Evolutionary conservation across 2,113 vertebrate species (phyloP), one percentile per base, ranked within the genome.

Genomic region (Podilymbus podiceps): DNA sequence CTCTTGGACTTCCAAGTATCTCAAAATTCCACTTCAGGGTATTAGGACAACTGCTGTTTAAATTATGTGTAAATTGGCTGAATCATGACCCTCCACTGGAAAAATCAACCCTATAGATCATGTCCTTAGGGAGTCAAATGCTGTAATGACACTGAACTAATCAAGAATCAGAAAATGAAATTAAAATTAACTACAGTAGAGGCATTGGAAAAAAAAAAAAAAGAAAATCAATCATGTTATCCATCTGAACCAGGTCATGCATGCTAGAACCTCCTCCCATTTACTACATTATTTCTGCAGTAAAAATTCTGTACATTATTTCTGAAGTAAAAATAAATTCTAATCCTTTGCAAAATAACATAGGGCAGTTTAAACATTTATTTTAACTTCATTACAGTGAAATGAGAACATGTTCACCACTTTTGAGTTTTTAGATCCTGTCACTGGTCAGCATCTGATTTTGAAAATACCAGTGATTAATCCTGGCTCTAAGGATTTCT

Each of bases 1-100:
- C 63, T 80, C 50, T 62, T 73, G 42, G 49, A 92, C 63, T 56
- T 83, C n/a, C 42, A 77, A 93, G 78, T 53, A 80, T 53, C 58
- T 92, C 58, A 62, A 62, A 88, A 94, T 79, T 83, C 82, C 71
- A 93, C 92, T 93, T 92, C 50, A 90, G 75, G 59, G 59, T 94
- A 93, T 95, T 85, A 92, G 78, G 78, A 40, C 82, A 90, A 96
- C 90, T 79, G 85, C 88, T 94, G 90, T 86, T 92, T 88, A 95
- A 94, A 93, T 91, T 80, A 90, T 30, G 27, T 84, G 79, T 92
- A 69, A 90, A 93, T 73, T 50, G 80, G 67, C 71, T 66, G 55
- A 90, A 94, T 83, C 58, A 49, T 46, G 63, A 83, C 75, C 46
- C 71, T 92, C 27, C 27, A 46, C 82, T 90, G 88, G 88, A 85